These are phyloP conservation scores for Scaptomyza parva DNA, from an alignment of 2,888 invertebrate genomes.

Conservation along the genomic window DNA sequence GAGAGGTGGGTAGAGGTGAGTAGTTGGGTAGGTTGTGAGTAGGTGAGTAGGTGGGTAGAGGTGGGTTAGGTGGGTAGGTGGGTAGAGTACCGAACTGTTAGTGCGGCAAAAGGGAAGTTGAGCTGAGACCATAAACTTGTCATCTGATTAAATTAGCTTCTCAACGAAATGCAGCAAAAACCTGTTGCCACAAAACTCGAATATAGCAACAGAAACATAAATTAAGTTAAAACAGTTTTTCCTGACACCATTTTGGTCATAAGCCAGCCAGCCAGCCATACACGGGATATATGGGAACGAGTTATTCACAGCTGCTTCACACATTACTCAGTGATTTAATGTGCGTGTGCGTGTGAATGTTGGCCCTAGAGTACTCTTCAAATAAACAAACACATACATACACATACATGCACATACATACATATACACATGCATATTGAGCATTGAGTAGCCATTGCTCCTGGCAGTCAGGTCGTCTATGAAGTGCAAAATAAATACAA, in stretches of 20 bases:
- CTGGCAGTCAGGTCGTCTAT: conserved; percentile 36
- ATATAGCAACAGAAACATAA: neutral
- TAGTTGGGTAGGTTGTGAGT: no score
- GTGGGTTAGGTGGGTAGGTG: no score
- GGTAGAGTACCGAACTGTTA: conserved; percentile 18
- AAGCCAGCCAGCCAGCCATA: neutral
- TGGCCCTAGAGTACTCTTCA: conserved; percentile 46
- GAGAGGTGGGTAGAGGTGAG: no score
- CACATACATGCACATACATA: conserved; percentile 5
- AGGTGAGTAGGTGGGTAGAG: no score
- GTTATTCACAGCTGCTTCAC: conserved; percentile 29
- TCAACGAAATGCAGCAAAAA: neutral
- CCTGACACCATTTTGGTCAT: neutral
- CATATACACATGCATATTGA: no score
- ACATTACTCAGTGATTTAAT: conserved; percentile 24
- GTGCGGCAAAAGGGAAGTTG: conserved; percentile 6
- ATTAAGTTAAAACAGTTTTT: neutral
- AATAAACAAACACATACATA: conserved; percentile 18
- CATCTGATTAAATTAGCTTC: conserved; percentile 12
- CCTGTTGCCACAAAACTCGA: conserved; percentile 15
- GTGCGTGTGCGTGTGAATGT: neutral
- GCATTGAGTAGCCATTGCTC: conserved; percentile 28
- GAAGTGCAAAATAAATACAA: conserved; percentile 69
- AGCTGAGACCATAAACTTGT: conserved; percentile 18
- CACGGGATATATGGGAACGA: conserved; percentile 5